A percentile compares a stretch with the other conserved stretches of the same genome.
phyloP scores from a whole-genome alignment of 2,888 invertebrate genomes.

The Heliconius sara region DNA sequence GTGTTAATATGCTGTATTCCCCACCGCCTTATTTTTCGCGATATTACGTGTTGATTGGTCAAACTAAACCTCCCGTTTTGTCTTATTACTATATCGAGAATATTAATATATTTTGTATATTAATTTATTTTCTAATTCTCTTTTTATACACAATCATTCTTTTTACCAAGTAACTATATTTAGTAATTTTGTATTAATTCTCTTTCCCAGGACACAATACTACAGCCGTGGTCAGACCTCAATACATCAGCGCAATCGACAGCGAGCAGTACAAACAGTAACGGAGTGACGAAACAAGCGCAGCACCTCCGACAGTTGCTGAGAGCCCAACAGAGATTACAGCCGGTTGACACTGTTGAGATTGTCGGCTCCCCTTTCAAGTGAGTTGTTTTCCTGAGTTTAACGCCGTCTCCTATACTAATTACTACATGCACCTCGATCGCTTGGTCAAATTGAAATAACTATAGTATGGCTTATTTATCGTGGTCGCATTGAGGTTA shows the following conservation, averaged over 20 bases:
- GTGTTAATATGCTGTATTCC: too few relatives aligned
- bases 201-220: not conserved
- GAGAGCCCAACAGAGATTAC: conserved; percentile 61
- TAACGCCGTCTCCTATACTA: not conserved
- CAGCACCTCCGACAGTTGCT: conserved; percentile 70
- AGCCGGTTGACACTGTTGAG: conserved; percentile 63
- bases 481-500: too few relatives aligned
- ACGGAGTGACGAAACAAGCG: conserved; percentile 76
- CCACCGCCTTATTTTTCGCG: too few relatives aligned
- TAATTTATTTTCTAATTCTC: too few relatives aligned
- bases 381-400: conserved; percentile 57
- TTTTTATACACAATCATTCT: too few relatives aligned
- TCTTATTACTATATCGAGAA: too few relatives aligned
- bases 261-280: conserved; percentile 69
- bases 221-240: conserved; percentile 58
- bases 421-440: too few relatives aligned
- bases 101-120: too few relatives aligned
- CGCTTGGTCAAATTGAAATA: not conserved
- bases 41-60: too few relatives aligned
- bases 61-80: too few relatives aligned
- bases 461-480: not conserved
- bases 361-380: conserved; percentile 76
- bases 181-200: too few relatives aligned
- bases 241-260: conserved; percentile 74
- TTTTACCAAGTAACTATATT: too few relatives aligned